phyloP scores from a whole-genome alignment of 2,888 invertebrate species.

The Caenorhabditis sp. region DNA sequence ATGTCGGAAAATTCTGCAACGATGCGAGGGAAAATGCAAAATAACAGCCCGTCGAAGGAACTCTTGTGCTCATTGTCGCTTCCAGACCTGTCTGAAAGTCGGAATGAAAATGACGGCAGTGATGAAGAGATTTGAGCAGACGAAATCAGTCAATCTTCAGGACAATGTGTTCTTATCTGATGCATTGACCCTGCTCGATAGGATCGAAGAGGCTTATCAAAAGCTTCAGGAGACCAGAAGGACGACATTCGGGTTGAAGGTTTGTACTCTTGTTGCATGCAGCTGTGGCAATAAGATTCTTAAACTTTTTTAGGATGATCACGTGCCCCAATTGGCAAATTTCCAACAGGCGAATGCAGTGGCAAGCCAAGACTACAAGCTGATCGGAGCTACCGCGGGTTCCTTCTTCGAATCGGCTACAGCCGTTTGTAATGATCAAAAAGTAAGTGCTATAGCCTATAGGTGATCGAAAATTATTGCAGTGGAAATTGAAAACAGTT shows the following conservation, averaged over 20 bases:
- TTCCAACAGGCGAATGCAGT: constrained; percentile 22
- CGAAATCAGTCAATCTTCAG: neutral
- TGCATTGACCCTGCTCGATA: neutral
- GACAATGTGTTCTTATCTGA: constrained; percentile 5
- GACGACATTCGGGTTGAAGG: neutral
- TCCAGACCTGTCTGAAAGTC: constrained; percentile 18
- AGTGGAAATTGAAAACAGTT: too few species aligned
- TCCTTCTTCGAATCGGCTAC: constrained; percentile 8
- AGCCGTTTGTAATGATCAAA: neutral
- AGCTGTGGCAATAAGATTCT: too few species aligned
- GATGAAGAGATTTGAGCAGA: neutral
- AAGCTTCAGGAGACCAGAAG: neutral
- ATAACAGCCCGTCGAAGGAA: constrained; percentile 1
- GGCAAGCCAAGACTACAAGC: neutral
- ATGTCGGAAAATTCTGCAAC: neutral
- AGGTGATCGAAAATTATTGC: too few species aligned
- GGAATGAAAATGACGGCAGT: constrained; percentile 29
- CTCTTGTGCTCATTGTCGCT: constrained; percentile 22
- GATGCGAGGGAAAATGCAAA: constrained; percentile 24
- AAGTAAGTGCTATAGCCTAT: too few species aligned
- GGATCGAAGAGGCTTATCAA: neutral
- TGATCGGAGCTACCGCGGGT: neutral
- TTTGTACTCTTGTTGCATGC: too few species aligned
- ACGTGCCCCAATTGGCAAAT: neutral
- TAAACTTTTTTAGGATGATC: too few species aligned